Evolutionary conservation across 1,140 invertebrate species (phyloP).

Genomic region (Papilio dardanus): DNA sequence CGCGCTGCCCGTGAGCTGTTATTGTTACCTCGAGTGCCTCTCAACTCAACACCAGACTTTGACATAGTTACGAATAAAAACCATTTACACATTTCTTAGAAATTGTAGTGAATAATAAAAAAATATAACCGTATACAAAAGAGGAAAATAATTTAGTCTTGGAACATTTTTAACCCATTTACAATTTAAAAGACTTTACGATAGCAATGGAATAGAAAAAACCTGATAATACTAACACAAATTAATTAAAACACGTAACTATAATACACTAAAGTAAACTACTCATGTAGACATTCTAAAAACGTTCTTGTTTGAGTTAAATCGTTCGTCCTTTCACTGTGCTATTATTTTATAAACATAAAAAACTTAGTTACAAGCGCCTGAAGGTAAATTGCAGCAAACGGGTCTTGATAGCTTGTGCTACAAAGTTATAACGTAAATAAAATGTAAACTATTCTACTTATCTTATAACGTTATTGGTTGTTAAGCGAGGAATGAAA

Average conservation of each 20-base stretch:
- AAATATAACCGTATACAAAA: no score
- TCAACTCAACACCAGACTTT: background rate
- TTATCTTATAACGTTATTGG: background rate
- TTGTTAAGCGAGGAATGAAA: background rate
- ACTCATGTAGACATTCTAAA: background rate
- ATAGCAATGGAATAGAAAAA: no score
- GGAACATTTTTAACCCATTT: no score
- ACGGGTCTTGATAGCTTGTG: background rate
- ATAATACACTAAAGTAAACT: background rate
- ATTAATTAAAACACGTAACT: no score
- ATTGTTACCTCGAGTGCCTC: constrained; percentile 15
- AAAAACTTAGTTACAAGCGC: background rate
- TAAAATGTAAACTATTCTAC: background rate
- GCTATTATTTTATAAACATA: background rate
- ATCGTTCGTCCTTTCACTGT: background rate
- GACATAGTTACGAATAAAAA: constrained; percentile 20
- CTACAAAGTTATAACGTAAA: background rate
- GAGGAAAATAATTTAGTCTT: no score
- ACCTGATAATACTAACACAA: no score
- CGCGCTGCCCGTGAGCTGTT: background rate
- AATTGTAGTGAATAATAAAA: background rate
- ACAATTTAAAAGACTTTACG: no score
- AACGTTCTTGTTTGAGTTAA: background rate
- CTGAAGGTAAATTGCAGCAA: background rate
- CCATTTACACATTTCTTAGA: background rate